Evolutionary conservation across 2,113 vertebrate species (phyloP), one percentile per base, ranked within the genome.

Genomic region (Edolisoma coerulescens): DNA sequence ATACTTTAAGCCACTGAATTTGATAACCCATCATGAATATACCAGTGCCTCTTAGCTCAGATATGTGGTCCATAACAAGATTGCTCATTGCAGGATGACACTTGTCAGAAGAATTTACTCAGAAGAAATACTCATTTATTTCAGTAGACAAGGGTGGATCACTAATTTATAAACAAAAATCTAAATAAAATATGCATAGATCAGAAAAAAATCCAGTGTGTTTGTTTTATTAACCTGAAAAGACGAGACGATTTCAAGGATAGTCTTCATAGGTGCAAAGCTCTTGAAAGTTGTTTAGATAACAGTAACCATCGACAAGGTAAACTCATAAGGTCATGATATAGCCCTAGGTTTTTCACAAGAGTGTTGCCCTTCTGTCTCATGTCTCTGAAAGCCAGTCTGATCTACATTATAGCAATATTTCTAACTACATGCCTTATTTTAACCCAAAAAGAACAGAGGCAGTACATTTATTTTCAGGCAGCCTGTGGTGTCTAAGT

Each of bases 31-130:
- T 61, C 45, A 42, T 67, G 17, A 57, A 78, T 23, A 81, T 4
- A 70, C 4, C 9, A 30, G 13, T 41, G 6, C 2, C 15, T 7
- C 9, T 61, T n/a, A 6, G 0, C 19, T 69, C 54, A 60, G 49
- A 21, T 56, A 56, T 1, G 6, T 56, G 20, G 23, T 81, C 6
- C 12, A 14, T 39, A 69, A 27, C 21, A 35, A 24, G n/a, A 67
- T 27, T 50, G 8, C 3, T 74, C 9, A 45, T 18, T 30, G 20
- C 15, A 73, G 26, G 32, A 41, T 88, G 30, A 52, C 10, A 67
- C 1, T 63, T 24, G 5, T 78, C 42, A 70, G n/a, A 60, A 1
- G 0, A 19, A 1, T 71, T 59, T n/a, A n/a, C n/a, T 47, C 11
- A 54, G 21, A 90, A 65, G 35, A 87, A 77, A 18, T 33, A 32